Base-by-base conservation (phyloP, 2,113 vertebrate species). In the Tiliqua scincoides region DNA sequence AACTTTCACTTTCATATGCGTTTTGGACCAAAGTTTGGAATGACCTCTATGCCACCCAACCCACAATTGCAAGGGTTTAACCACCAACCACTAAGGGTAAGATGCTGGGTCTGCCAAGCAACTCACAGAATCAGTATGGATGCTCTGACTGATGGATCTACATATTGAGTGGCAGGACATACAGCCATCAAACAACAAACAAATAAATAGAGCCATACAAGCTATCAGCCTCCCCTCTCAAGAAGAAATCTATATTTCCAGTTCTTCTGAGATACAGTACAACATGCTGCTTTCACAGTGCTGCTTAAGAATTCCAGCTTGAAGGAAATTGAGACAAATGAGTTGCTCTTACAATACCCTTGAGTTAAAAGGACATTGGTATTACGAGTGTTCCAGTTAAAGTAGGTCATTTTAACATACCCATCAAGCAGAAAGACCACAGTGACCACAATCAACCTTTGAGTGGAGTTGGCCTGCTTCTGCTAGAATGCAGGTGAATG, bases 251-350 rank as follows among this genome's bases (percentile, higher is more conserved):
- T 52, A 79, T 77, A 15, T 88, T 4, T n/a, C 2, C 10, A 32
- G 48, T 89, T 89, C 67, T 92, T 43, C 83, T 87, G 77, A 63
- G 61, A 35, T 79, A 73, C 40, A 79, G 86, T 12, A 82, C 59
- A 92, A 92, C 79, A 82, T 85, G 20, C 63, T 87, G 89, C 74
- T 93, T 92, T 89, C 86, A 81, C 75, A 75, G 9, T 74, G 61
- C 86, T 76, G 32, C 57, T 87, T 52, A 52, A 83, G 73, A 89
- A 27, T 32, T 32, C 65, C 72, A 90, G 59, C 52, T 89, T 79
- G 78, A 89, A 91, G 87, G 78, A 92, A 92, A 95, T 87, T 80
- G 92, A 93, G 90, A 93, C 83, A 94, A 93, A 94, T 93, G 86
- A 72, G 43, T 75, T 93, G 30, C 73, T 86, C 78, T 87, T 86